A percentile compares a stretch with the other conserved stretches of the same genome.
Conservation (phyloP, 2,888 invertebrate genomes). For the Lordiphosa andalusiaca region DNA sequence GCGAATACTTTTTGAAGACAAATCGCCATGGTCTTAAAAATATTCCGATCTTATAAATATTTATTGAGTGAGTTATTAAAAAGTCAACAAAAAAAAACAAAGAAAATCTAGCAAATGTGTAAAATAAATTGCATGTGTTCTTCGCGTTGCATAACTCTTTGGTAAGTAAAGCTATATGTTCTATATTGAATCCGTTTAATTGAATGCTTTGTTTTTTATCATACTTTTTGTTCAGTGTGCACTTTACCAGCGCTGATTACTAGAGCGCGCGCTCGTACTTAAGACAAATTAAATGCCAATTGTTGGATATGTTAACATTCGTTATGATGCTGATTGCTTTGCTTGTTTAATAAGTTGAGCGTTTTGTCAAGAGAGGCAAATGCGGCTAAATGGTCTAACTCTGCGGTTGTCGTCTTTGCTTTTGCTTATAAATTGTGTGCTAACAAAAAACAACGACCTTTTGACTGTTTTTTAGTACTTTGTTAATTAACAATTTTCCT, state of each 20-base stretch:
- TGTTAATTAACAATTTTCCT: constrained; percentile 39
- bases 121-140: no score
- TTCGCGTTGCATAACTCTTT: no score
- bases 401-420: neutral
- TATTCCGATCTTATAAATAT: no score
- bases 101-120: no score
- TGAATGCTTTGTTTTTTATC: neutral
- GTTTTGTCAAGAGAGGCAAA: constrained; percentile 24
- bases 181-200: no score
- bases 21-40: no score
- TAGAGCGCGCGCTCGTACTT: constrained; percentile 23
- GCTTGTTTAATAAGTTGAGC: constrained; percentile 13
- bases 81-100: no score
- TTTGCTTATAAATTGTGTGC: neutral
- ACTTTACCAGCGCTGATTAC: constrained; percentile 25
- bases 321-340: constrained; percentile 13
- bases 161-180: no score
- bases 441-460: no score
- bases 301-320: constrained; percentile 16
- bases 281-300: constrained; percentile 70
- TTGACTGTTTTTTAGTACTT: constrained; percentile 19
- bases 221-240: neutral
- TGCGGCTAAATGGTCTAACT: constrained; percentile 3
- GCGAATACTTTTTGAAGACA: no score
- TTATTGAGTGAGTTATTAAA: no score